Conservation (phyloP, 2,797 vertebrate genomes). For the Glyptemys insculpta region DNA sequence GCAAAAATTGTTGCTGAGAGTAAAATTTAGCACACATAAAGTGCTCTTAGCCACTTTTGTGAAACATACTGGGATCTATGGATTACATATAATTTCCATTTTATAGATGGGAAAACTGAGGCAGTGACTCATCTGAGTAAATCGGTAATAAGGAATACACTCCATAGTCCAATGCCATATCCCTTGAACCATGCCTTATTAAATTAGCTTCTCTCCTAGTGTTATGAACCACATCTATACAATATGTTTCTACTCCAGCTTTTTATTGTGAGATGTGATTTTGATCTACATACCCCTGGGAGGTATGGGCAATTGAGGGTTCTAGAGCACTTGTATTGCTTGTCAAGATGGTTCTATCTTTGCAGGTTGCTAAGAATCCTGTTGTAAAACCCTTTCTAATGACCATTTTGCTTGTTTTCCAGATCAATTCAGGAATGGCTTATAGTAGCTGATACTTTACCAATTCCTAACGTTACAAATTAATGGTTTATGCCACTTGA, state of each 20-base stretch:
- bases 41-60: not conserved
- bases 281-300: not conserved
- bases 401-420: not conserved
- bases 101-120: not conserved
- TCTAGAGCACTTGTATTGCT: not conserved
- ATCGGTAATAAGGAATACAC: not conserved
- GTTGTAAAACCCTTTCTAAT: not conserved
- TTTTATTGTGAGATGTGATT: not conserved
- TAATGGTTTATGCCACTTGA: not conserved
- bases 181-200: not conserved
- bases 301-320: not conserved
- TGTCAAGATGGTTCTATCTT: not conserved
- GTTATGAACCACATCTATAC: not conserved
- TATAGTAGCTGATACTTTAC: not conserved
- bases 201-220: not conserved
- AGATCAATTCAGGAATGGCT: not conserved
- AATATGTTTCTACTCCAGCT: not conserved
- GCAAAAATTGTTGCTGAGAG: not conserved
- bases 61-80: not conserved
- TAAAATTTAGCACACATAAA: not conserved
- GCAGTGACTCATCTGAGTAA: not conserved
- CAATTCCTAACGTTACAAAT: not conserved
- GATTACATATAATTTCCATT: not conserved
- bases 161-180: not conserved
- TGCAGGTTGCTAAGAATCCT: not conserved